Conservation (phyloP, 2,797 vertebrate species). For the Pipistrellus nathusii region DNA sequence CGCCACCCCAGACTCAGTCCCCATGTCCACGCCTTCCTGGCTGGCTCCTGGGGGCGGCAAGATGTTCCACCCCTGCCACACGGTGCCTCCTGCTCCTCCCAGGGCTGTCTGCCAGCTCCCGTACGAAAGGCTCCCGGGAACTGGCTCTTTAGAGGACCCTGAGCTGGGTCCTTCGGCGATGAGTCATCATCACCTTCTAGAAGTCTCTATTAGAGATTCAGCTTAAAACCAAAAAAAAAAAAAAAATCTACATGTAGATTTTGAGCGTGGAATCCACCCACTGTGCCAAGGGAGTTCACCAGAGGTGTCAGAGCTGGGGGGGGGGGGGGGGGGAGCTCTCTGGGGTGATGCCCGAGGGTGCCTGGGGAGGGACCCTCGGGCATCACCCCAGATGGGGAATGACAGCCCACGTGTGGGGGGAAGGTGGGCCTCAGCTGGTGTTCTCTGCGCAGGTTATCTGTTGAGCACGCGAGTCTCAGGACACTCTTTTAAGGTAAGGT, state of each 20-base stretch:
- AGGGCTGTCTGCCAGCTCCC: background rate
- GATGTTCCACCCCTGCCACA: background rate
- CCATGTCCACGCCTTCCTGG: background rate
- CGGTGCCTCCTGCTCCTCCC: background rate
- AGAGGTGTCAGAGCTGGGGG: background rate
- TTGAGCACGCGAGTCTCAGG: background rate
- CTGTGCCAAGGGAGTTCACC: constrained; percentile 45
- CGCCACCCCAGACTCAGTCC: background rate
- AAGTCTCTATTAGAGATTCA: background rate
- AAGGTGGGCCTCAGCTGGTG: fast-evolving
- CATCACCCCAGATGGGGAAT: no score
- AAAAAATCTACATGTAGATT: constrained; percentile 37
- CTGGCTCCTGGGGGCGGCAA: background rate
- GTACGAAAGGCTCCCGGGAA: background rate
- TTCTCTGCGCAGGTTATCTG: background rate
- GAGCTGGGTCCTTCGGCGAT: background rate
- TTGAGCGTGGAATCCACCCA: constrained; percentile 58
- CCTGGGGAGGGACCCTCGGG: no score
- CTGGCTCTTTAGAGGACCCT: background rate
- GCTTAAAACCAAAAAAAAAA: background rate
- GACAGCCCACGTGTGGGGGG: no score
- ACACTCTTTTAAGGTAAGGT: background rate
- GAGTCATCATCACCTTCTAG: constrained; percentile 26
- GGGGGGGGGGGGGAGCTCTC: background rate
- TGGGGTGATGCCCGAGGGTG: fast-evolving